A percentile compares a stretch with the other conserved stretches of the same genome.
These are phyloP conservation scores for Nyctibius grandis DNA, from an alignment of 2,797 vertebrate species.

Conservation along the genomic window DNA sequence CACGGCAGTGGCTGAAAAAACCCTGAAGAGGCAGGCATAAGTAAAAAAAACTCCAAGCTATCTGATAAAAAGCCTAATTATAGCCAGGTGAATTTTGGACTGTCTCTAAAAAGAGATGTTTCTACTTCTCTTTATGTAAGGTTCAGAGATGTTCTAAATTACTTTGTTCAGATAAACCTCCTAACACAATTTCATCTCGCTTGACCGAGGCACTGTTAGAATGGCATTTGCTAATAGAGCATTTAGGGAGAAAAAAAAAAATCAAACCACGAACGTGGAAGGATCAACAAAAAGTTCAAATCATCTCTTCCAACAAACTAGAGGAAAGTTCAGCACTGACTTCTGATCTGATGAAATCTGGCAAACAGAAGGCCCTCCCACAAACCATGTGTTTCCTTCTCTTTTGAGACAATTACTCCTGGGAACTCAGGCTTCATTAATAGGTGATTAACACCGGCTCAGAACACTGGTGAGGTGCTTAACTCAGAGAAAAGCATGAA, in stretches of 20 bases:
- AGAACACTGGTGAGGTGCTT: not conserved
- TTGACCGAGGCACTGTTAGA: not conserved
- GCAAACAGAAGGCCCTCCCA: slow-evolving; percentile 11
- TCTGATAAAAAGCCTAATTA: not conserved
- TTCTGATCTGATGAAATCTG: slow-evolving; percentile 27
- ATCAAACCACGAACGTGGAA: not conserved
- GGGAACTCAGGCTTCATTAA: not conserved
- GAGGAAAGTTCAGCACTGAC: not conserved
- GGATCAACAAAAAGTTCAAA: not conserved
- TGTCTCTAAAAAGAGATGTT: not conserved
- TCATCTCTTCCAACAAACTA: not conserved
- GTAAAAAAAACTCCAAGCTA: not conserved
- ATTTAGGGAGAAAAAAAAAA: not conserved
- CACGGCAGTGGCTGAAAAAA: not conserved
- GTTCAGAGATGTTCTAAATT: not conserved
- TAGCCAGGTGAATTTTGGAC: not conserved
- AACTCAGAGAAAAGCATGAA: not conserved
- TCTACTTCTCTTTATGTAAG: not conserved
- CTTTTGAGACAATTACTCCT: slow-evolving; percentile 12
- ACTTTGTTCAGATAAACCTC: not conserved
- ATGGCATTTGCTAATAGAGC: not conserved
- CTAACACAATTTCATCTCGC: not conserved
- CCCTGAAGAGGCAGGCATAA: not conserved
- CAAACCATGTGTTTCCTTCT: slow-evolving; percentile 9
- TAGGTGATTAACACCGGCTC: not conserved